Conservation (phyloP, 2,888 invertebrate species). For the Epiblema foenella region DNA sequence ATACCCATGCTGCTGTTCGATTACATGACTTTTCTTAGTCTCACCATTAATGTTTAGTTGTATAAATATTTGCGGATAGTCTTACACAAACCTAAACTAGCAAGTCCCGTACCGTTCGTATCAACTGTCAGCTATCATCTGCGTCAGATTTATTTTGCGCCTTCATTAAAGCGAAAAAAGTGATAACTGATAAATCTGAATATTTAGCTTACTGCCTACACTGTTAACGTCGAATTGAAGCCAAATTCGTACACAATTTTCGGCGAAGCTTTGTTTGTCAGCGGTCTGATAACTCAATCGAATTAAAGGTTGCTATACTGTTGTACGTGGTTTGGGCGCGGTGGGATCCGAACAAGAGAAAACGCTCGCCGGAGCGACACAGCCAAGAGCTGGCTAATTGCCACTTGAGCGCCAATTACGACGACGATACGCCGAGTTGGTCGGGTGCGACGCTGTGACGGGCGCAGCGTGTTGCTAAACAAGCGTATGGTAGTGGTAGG, state of each 20-base stretch:
- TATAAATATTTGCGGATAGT: too few relatives aligned
- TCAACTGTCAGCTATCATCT: too few relatives aligned
- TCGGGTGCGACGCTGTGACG: slow-evolving; percentile 43
- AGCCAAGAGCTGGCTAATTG: slow-evolving; percentile 75
- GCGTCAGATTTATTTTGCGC: too few relatives aligned
- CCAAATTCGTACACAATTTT: background rate
- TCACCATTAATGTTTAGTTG: too few relatives aligned
- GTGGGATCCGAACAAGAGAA: slow-evolving; percentile 34
- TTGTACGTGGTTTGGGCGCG: background rate
- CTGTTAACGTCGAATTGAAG: background rate
- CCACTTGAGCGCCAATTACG: slow-evolving; percentile 80
- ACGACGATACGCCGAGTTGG: slow-evolving; percentile 58
- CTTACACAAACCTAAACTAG: too few relatives aligned
- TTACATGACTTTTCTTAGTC: too few relatives aligned
- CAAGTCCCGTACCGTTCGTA: background rate
- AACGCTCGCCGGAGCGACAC: slow-evolving; percentile 60
- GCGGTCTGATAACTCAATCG: background rate
- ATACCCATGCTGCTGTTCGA: too few relatives aligned
- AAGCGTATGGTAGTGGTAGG: too few relatives aligned
- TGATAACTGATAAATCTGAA: too few relatives aligned
- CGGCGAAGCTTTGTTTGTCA: background rate
- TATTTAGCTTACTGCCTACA: too few relatives aligned
- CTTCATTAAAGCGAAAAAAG: too few relatives aligned
- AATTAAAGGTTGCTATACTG: slow-evolving; percentile 28
- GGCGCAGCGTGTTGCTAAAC: slow-evolving; percentile 15